Evolutionary conservation across 2,797 vertebrate genomes (phyloP).

Genomic region (Microctenopoma stevenorrisi): DNA sequence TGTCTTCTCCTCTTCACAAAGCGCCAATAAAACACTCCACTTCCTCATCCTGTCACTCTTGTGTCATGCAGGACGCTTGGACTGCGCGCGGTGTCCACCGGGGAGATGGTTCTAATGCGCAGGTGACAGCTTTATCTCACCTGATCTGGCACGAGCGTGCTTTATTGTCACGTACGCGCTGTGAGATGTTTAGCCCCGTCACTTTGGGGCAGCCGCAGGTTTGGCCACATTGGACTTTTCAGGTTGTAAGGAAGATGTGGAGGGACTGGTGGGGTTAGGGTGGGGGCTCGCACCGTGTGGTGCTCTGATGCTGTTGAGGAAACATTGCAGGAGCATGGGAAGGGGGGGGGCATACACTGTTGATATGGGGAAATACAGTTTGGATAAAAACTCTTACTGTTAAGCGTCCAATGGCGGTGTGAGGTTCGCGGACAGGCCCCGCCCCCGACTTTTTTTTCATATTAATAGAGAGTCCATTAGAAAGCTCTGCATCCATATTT

Average conservation of each 20-base stretch:
- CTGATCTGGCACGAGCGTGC: slow-evolving; percentile 3
- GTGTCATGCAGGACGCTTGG: too few relatives aligned
- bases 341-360: slow-evolving; percentile 16
- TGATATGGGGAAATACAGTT: slow-evolving; percentile 11
- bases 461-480: slow-evolving; percentile 17
- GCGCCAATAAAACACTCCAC: background rate
- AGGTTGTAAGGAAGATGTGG: background rate
- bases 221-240: background rate
- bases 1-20: background rate
- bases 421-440: slow-evolving; percentile 65
- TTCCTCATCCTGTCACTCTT: too few relatives aligned
- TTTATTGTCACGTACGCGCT: slow-evolving; percentile 19
- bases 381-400: slow-evolving; percentile 50
- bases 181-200: background rate
- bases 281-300: too few relatives aligned
- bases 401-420: slow-evolving; percentile 61
- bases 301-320: slow-evolving; percentile 48
- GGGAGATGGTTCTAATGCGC: too few relatives aligned
- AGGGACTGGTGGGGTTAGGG: background rate
- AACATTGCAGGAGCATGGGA: background rate
- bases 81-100: too few relatives aligned
- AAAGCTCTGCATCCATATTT: slow-evolving; percentile 23
- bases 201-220: background rate
- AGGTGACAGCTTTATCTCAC: slow-evolving; percentile 26
- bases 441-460: slow-evolving; percentile 35